Conservation (phyloP, 1,140 invertebrate species). For the Akabosia matsudoensis region DNA sequence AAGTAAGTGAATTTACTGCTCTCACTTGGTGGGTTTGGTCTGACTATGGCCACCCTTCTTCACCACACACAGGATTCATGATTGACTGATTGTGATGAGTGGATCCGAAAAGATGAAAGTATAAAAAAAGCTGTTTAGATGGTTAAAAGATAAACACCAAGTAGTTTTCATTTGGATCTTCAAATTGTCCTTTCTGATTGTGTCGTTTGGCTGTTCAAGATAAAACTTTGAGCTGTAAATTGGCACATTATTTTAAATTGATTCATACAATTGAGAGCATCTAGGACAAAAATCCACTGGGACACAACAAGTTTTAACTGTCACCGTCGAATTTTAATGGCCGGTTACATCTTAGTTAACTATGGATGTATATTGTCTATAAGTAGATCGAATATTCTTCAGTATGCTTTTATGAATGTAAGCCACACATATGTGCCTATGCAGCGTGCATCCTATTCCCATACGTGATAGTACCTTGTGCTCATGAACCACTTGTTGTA, state of each 20-base stretch:
- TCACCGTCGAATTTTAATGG: background rate
- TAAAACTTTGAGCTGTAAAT: background rate
- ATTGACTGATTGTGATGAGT: constrained; percentile 20
- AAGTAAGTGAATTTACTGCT: constrained; percentile 13
- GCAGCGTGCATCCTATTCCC: background rate
- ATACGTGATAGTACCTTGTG: background rate
- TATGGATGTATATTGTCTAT: background rate
- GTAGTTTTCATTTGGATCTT: background rate
- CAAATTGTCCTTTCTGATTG: background rate
- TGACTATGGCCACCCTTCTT: background rate
- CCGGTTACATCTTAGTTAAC: background rate
- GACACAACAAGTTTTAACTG: background rate
- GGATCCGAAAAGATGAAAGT: background rate
- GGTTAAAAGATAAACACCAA: background rate
- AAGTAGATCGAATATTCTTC: background rate
- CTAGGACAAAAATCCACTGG: no score
- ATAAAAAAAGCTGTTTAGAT: background rate
- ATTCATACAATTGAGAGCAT: background rate
- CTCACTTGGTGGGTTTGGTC: background rate
- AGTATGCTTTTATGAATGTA: background rate
- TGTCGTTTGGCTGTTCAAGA: background rate
- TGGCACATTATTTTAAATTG: background rate
- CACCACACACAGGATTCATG: constrained; percentile 12
- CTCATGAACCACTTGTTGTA: constrained; percentile 9
- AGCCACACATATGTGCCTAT: background rate